Base-by-base conservation (phyloP, 2,888 invertebrate species). In the Ganaspis brasiliensis region DNA sequence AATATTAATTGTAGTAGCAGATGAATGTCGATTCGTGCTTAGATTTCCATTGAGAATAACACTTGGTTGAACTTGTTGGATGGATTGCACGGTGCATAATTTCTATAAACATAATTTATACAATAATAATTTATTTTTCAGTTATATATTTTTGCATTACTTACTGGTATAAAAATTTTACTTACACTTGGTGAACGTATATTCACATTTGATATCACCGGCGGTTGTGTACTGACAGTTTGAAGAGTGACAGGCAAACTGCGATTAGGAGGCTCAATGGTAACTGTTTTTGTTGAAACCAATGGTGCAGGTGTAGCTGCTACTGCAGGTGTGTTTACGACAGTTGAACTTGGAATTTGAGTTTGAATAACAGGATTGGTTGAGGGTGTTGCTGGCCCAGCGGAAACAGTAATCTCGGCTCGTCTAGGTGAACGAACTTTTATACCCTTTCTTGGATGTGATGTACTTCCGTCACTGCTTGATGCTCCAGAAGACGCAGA, bases 351-450 rank as follows among this genome's bases (percentile, higher is more conserved):
- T 6, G 72, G 59, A 19, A 75, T 56, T 10, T 67, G 37, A 12
- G 37, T 21, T 40, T 37, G 74, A 2, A 49, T 40, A 0, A 75
- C 26, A 49, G 19, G 9, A 8, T 19, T 52, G 9, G 19, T 52
- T 8, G 19, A 45, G 1, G 45, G 52, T 8, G 76, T 1, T 10
- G 61, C 21, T 4, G 72, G 16, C 0, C 78, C 63, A 0, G 77
- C 72, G 9, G 49, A 24, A 19, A 74, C 71, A 0, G 81, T 4
- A 24, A 76, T n/a, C 3, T 89, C 90, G 5, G 78, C 14, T 74
- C 88, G 82, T 40, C 91, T 82, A 0, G 91, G 91, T 2, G 91
- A 88, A 56, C 89, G 85, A 3, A 88, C 81, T 80, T 91, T 91
- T 19, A 91, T 75, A 14, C 88, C 85, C 61, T 87, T 87, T 40